Evolutionary conservation across 2,113 vertebrate genomes (phyloP), one percentile per base, ranked within the genome.

Genomic region (Onychostruthus taczanowskii): DNA sequence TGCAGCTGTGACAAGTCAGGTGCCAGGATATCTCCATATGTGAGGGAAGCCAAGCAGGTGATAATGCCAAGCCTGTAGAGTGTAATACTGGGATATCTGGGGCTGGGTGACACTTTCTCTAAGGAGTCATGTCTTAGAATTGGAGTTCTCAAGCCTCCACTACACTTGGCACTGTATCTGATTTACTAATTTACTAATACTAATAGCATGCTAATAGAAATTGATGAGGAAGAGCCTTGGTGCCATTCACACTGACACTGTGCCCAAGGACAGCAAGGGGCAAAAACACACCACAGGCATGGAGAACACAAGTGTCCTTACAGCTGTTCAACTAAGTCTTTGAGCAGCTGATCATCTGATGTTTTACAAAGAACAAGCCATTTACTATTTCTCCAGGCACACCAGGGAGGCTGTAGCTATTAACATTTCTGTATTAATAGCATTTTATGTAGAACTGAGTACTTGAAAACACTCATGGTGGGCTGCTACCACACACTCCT

Each of bases 21-120:
- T 63, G 52, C 58, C 76, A 49, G 39, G 75, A 33, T 44, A 69
- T 41, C 53, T 76, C 35, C 13, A 7, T 47, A 37, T 2, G 0
- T 35, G 10, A 30, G n/a, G 59, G 70, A 59, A 82, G 33, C 52
- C 85, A 85, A 75, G 66, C 43, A 79, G 82, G 61, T 84, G 93
- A 78, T 62, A 76, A 80, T 0, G 0, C 49, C 66, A 50, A 91
- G 56, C 47, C 64, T 59, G 2, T 1, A 37, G 55, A 0, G 5
- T 23, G 46, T 2, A 22, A 41, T 9, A 3, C 64, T 26, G 49
- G 13, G 50, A 3, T 80, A 33, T 11, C 63, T 77, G 63, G 14
- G 26, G 68, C 55, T 58, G 16, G 10, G 8, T 17, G 50, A 43
- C 16, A n/a, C 56, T 35, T 70, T 18, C 58, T 68, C 56, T 55